Conservation (phyloP, 2,797 vertebrate genomes). For the Peromyscus nudipes region DNA sequence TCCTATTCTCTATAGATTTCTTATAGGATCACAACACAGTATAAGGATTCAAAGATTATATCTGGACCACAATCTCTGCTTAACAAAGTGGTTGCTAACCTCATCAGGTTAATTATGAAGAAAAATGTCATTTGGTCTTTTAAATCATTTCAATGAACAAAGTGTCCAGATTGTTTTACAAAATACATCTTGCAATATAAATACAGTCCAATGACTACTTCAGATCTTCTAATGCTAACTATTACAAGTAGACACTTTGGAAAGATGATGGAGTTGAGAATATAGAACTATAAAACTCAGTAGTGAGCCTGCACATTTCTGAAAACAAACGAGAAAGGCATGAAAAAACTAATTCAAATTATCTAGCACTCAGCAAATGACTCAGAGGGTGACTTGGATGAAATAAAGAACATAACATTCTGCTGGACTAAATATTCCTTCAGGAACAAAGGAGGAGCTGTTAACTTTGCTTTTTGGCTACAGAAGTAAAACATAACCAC, state of each 20-base stretch:
- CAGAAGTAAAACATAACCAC: conserved; percentile 29
- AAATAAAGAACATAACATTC: conserved; percentile 10
- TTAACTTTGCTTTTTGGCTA: conserved; percentile 24
- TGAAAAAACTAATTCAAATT: conserved; percentile 15
- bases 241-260: background rate
- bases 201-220: background rate
- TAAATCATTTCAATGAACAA: background rate
- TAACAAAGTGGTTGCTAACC: background rate
- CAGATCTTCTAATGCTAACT: conserved; percentile 14
- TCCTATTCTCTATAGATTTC: background rate
- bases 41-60: conserved; percentile 19
- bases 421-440: background rate
- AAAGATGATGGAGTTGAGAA: background rate
- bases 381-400: background rate
- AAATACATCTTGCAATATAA: background rate
- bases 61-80: background rate
- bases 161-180: background rate
- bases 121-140: background rate
- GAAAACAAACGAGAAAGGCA: conserved; percentile 29
- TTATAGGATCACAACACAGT: background rate
- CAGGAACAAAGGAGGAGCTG: conserved; percentile 41
- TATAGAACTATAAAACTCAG: background rate
- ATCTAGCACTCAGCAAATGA: conserved; percentile 31
- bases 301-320: background rate
- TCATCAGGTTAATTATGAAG: background rate